Evolutionary conservation across 2,888 invertebrate genomes (phyloP).

Genomic region (Dasypolia templi): DNA sequence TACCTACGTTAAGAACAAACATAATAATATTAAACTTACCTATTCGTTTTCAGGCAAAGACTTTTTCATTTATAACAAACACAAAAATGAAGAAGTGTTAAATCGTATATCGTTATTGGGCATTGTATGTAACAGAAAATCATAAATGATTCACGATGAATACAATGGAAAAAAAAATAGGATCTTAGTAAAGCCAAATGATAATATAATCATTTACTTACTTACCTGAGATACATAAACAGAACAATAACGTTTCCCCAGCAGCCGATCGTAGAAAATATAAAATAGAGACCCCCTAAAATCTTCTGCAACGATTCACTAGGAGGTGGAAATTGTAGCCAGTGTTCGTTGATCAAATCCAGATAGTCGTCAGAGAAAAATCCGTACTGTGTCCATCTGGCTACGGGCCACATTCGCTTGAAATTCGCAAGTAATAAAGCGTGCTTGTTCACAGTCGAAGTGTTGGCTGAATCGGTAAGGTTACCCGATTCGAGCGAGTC

Average conservation of each 20-base stretch:
- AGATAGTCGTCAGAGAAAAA: slow-evolving; percentile 91
- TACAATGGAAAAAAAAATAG: neutral
- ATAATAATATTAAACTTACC: neutral
- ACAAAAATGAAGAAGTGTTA: neutral
- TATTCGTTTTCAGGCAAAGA: slow-evolving; percentile 2
- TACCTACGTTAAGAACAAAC: no score
- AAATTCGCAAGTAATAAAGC: slow-evolving; percentile 79
- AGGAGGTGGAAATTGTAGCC: slow-evolving; percentile 93
- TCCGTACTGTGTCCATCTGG: slow-evolving; percentile 88
- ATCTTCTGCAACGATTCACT: slow-evolving; percentile 89
- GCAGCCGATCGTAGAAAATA: slow-evolving; percentile 92
- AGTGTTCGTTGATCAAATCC: slow-evolving; percentile 92
- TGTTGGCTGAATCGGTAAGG: slow-evolving; percentile 67
- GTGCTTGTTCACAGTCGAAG: slow-evolving; percentile 72
- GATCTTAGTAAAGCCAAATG: neutral
- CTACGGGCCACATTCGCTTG: slow-evolving; percentile 84
- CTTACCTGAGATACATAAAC: slow-evolving; percentile 93
- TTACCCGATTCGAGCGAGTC: slow-evolving; percentile 66
- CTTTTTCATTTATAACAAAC: neutral
- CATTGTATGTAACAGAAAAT: neutral
- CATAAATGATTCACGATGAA: neutral
- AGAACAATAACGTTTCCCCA: slow-evolving; percentile 93
- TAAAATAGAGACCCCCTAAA: slow-evolving; percentile 91
- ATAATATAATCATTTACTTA: slow-evolving; percentile 78
- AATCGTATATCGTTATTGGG: neutral